phyloP scores from a whole-genome alignment of 2,797 vertebrate species.

The Heteromormyrus szaboi region DNA sequence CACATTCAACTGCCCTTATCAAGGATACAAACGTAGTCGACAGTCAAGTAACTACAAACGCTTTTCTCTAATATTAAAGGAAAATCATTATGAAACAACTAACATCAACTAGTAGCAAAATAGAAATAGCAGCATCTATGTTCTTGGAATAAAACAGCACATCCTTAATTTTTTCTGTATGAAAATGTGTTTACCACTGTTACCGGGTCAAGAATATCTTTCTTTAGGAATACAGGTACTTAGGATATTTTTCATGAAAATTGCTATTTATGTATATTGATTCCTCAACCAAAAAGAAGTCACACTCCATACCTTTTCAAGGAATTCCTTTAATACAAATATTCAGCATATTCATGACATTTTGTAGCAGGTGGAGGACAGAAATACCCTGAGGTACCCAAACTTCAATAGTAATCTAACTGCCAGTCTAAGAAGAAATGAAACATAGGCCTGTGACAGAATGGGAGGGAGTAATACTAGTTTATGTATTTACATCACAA shows the following conservation, averaged over 20 bases:
- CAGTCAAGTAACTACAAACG: neutral
- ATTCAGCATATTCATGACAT: constrained; percentile 56
- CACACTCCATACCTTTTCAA: constrained; percentile 23
- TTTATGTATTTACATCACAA: constrained; percentile 21
- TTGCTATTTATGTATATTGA: neutral
- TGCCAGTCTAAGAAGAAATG: constrained; percentile 46
- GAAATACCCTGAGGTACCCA: constrained; percentile 34
- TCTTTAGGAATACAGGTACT: neutral
- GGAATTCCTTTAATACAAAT: constrained; percentile 61
- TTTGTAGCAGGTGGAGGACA: constrained; percentile 43
- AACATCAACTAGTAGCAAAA: neutral
- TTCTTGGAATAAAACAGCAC: neutral
- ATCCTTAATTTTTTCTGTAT: neutral
- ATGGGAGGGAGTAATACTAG: constrained; percentile 17
- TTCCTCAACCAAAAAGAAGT: neutral
- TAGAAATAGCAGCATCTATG: neutral
- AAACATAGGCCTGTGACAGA: neutral
- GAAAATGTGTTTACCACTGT: neutral
- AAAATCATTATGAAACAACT: neutral
- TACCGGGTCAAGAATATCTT: neutral
- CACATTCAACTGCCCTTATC: neutral
- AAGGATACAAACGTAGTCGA: neutral
- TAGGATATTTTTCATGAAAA: neutral
- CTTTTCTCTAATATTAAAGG: neutral
- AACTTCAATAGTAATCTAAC: constrained; percentile 35